Percentiles rank a stretch among this genome's conserved stretches.
These are phyloP conservation scores for Gerris buenoi DNA, from an alignment of 1,140 invertebrate genomes.

Conservation along the genomic window DNA sequence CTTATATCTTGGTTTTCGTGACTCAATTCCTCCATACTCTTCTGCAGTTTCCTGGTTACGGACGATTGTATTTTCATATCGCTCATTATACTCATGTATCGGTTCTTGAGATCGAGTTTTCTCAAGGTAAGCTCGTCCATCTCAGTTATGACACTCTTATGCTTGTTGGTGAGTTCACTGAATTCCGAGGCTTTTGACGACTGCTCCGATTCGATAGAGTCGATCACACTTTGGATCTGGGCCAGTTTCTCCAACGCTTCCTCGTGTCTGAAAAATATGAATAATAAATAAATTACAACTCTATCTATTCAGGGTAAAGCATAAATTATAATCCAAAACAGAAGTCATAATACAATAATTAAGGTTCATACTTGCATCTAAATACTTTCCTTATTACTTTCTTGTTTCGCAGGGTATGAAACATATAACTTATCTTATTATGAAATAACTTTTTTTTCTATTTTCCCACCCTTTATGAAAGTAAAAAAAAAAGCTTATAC, in stretches of 20 bases:
- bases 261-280: neutral
- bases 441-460: too few species aligned
- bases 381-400: too few species aligned
- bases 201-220: neutral
- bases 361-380: too few species aligned
- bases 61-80: neutral
- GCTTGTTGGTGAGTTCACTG: neutral
- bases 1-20: neutral
- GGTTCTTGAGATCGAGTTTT: neutral
- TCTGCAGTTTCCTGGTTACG: neutral
- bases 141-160: neutral
- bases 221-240: neutral
- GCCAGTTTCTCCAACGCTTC: neutral
- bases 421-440: too few species aligned
- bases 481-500: too few species aligned
- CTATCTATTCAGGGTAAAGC: too few species aligned
- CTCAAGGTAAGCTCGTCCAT: neutral
- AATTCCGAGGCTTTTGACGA: neutral
- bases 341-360: too few species aligned
- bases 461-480: too few species aligned
- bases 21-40: neutral
- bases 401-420: too few species aligned
- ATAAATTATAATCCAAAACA: too few species aligned
- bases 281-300: too few species aligned
- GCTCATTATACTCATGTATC: neutral